Evolutionary conservation across 2,113 vertebrate genomes (phyloP), one percentile per base, ranked within the genome.

Genomic region (Panthera uncia): DNA sequence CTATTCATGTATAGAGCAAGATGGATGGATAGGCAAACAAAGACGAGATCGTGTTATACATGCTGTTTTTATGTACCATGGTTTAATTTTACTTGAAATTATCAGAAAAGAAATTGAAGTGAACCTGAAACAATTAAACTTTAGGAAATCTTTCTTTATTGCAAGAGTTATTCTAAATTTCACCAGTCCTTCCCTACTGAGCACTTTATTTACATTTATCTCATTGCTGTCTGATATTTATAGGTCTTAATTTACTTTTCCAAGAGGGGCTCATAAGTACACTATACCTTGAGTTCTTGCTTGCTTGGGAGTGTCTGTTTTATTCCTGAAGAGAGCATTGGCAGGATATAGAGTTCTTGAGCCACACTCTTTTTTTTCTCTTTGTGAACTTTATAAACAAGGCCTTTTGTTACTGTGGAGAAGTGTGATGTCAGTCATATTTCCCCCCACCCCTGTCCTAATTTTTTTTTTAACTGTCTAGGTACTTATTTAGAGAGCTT

Each of bases 21-120:
- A 9, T 45, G 86, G 33, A 79, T 83, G 48, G 33, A 63, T 55
- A 83, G 2, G 4, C 50, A 94, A 61, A 82, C 29, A 90, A 61
- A 92, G 87, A 81, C 65, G 21, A 94, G 38, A 66, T 88, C 29
- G 6, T 79, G 36, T 2, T 68, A 4, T 91, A 31, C 10, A 0
- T 80, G 48, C 45, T 84, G 1, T 89, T 91, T 76, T 90, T 45
- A 76, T 68, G 74, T 86, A 76, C 27, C 27, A 55, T 55, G 52
- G 27, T 63, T 95, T 86, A 81, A 63, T 90, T 90, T 93, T 81
- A n/a, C 57, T 81, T 65, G 57, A 81, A 73, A 73, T 96, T 95
- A 90, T 61, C 25, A 15, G 48, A 71, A 78, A 93, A 89, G 55
- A 94, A 89, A 81, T 81, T 50, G 29, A 84, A 82, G 61, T 52